phyloP scores from a whole-genome alignment of 2,888 invertebrate genomes.

The Sympetrum striolatum region DNA sequence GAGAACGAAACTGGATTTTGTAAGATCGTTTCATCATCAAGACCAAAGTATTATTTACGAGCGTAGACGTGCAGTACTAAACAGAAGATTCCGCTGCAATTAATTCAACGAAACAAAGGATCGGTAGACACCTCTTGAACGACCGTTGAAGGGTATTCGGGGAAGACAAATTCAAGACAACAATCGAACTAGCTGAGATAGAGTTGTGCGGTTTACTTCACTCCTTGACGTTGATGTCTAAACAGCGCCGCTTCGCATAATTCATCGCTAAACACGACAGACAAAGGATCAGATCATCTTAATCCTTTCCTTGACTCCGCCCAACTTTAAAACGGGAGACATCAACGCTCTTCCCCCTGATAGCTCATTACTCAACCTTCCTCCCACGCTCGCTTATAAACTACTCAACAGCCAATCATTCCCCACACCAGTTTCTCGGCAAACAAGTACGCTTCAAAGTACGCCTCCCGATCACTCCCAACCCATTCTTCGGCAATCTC shows the following conservation, averaged over 20 bases:
- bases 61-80: no score
- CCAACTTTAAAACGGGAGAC: conserved; percentile 7
- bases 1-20: no score
- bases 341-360: neutral
- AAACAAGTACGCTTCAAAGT: neutral
- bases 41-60: no score
- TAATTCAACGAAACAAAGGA: no score
- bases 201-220: neutral
- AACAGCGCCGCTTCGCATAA: neutral
- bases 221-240: neutral
- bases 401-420: conserved; percentile 20
- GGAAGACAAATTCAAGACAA: neutral
- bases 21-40: no score
- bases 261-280: neutral
- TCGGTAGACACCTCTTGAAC: no score
- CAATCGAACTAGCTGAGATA: neutral
- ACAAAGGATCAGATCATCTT: neutral
- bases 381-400: neutral
- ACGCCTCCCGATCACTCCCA: neutral
- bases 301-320: neutral
- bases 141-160: neutral
- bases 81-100: no score
- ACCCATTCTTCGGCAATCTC: neutral
- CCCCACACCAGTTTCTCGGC: neutral
- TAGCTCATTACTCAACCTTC: neutral